Evolutionary conservation across 1,140 invertebrate genomes (phyloP), one percentile per base, ranked within the genome.

Genomic region (Sitobion miscanthi): DNA sequence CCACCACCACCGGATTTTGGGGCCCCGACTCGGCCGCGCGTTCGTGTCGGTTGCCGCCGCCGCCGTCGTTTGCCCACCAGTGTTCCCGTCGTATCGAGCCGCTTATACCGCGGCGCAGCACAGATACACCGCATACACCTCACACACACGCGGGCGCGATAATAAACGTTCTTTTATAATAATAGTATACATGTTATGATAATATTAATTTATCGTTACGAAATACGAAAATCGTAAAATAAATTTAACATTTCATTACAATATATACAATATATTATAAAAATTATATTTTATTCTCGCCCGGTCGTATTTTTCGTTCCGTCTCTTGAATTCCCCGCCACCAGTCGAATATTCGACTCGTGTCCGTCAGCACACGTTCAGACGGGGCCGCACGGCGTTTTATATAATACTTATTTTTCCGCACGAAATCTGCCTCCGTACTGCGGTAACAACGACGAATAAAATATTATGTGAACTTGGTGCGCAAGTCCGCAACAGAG

Each of bases 61-160:
- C 90, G 90, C 17, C 47, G 45, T 49, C 69, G 88, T n/a, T 69
- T 90, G 89, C 89, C 82, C 77, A 69, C 91, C 91, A 93, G 91
- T 93, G 91, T 93, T 54, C 91, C 35, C 49, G 82, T 93, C 91
- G 91, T 93, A 93, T 93, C 82, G 91, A 93, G 57, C 91, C 91
- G 91, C 91, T n/a, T 86, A 93, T 86, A 57, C 82, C 91, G 91
- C 91, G 91, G 77, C 69, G 77, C 62, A 83, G 88, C 88, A 38
- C 62, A 77, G 62, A 77, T n/a, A 77, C 86, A 54, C 87, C 25
- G 47, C 17, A 77, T 77, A 77, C 86, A 54, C 87, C 42, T n/a
- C 3, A 88, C 90, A 77, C 57, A 49, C 38, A 25, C 42, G 62
- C 62, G 62, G 62, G 30, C 83, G 38, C 85, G 38, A 85, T 69